A percentile compares a stretch with the other conserved stretches of the same genome.
These are phyloP conservation scores for Etheostoma cragini DNA, from an alignment of 2,113 vertebrate species.

Conservation along the genomic window DNA sequence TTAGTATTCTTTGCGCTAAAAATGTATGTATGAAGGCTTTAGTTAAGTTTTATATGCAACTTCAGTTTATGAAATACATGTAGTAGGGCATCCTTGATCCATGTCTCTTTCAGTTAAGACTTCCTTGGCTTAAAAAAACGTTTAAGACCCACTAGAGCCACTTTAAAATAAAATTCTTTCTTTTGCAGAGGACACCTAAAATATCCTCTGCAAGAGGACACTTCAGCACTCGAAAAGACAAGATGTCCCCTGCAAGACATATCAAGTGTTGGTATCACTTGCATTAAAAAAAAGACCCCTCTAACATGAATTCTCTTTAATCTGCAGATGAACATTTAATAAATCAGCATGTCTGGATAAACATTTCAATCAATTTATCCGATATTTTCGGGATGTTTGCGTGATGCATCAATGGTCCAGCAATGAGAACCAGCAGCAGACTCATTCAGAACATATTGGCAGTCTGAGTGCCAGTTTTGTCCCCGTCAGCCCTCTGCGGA, in stretches of 20 bases:
- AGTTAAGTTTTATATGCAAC: too few species aligned
- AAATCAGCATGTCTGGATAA: not conserved
- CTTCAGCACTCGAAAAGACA: not conserved
- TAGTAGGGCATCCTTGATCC: too few species aligned
- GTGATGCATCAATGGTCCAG: not conserved
- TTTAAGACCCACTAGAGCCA: too few species aligned
- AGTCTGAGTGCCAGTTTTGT: conserved; percentile 4
- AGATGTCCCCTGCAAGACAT: too few species aligned
- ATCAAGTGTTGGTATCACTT: not conserved
- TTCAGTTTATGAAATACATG: too few species aligned
- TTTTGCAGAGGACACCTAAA: not conserved
- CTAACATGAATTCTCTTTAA: not conserved
- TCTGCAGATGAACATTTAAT: not conserved
- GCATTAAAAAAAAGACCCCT: not conserved
- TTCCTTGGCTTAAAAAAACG: too few species aligned
- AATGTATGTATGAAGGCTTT: too few species aligned
- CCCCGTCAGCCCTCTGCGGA: not conserved
- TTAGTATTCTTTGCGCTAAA: too few species aligned
- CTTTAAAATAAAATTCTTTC: too few species aligned
- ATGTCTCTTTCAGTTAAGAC: too few species aligned
- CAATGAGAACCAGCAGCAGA: not conserved
- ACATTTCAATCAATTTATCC: not conserved
- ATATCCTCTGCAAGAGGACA: not conserved
- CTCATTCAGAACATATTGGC: not conserved
- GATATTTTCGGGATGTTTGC: not conserved